These are phyloP conservation scores for Coenonympha glycerion DNA, from an alignment of 2,888 invertebrate genomes.

Conservation along the genomic window DNA sequence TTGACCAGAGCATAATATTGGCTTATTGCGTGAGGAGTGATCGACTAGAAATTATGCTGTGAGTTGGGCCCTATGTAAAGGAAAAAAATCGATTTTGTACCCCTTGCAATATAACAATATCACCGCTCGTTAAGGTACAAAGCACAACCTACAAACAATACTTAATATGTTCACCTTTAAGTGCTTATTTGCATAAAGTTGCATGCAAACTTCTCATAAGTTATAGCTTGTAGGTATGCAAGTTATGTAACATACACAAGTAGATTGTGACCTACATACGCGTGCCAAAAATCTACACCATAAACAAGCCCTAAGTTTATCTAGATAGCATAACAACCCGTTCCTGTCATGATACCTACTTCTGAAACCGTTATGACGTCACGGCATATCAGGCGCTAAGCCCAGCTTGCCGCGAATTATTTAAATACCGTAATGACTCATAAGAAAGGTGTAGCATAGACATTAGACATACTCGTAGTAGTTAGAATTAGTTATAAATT, in stretches of 20 bases:
- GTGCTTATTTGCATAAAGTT: not conserved
- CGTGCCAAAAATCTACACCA: constrained; percentile 1
- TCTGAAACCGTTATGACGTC: constrained; percentile 53
- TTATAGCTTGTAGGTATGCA: not conserved
- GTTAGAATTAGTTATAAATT: too few species aligned
- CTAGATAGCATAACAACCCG: constrained; percentile 29
- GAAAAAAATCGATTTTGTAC: too few species aligned
- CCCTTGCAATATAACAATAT: too few species aligned
- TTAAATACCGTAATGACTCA: constrained; percentile 75
- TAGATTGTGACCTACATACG: constrained; percentile 3
- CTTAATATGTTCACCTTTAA: too few species aligned
- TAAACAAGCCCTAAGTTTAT: constrained; percentile 13
- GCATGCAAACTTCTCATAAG: not conserved
- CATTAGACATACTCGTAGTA: not conserved
- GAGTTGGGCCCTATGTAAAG: too few species aligned
- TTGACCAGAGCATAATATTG: too few species aligned
- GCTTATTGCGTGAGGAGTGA: too few species aligned
- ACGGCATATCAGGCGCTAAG: constrained; percentile 39
- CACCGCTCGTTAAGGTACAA: too few species aligned
- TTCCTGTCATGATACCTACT: constrained; percentile 35
- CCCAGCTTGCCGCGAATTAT: constrained; percentile 57
- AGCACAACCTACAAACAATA: too few species aligned
- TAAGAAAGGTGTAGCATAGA: constrained; percentile 19
- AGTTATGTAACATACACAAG: not conserved
- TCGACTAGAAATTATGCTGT: too few species aligned